phyloP scores from a whole-genome alignment of 1,140 invertebrate species.

The Bilobella aurantiaca region DNA sequence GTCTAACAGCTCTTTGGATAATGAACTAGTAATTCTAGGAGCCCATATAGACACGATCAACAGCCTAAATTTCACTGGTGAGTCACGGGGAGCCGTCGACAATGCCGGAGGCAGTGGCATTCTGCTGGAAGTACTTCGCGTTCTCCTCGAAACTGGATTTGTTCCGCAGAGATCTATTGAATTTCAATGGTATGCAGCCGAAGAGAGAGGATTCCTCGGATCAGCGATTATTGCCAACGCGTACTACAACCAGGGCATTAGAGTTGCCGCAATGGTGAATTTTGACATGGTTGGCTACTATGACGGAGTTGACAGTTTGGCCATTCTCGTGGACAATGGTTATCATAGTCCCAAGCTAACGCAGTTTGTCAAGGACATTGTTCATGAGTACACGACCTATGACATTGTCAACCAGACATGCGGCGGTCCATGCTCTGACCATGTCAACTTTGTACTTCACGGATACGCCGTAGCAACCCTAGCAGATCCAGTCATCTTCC shows the following conservation, averaged over 20 bases:
- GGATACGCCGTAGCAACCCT: neutral
- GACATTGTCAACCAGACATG: neutral
- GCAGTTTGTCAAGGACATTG: neutral
- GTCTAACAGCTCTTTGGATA: neutral
- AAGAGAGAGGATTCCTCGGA: slow-evolving; percentile 12
- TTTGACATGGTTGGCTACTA: slow-evolving; percentile 11
- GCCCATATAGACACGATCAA: slow-evolving; percentile 16
- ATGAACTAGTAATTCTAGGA: slow-evolving; percentile 13
- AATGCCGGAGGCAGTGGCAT: slow-evolving; percentile 10
- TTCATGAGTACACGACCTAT: slow-evolving; percentile 8
- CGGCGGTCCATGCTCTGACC: slow-evolving; percentile 1
- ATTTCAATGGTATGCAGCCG: slow-evolving; percentile 20
- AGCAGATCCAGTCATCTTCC: neutral
- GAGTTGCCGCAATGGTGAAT: slow-evolving; percentile 11
- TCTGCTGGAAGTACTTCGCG: slow-evolving; percentile 5
- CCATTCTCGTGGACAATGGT: slow-evolving; percentile 1
- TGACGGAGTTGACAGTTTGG: neutral
- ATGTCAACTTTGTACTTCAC: neutral
- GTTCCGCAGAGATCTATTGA: slow-evolving; percentile 10
- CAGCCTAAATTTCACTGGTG: neutral
- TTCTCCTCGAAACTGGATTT: neutral
- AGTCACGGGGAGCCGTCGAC: slow-evolving; percentile 7
- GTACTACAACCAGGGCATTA: neutral
- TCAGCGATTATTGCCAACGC: slow-evolving; percentile 4
- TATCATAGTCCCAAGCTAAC: neutral